Evolutionary conservation across 2,797 vertebrate genomes (phyloP), one percentile per base, ranked within the genome.

Genomic region (Orientallactaga sibirica): DNA sequence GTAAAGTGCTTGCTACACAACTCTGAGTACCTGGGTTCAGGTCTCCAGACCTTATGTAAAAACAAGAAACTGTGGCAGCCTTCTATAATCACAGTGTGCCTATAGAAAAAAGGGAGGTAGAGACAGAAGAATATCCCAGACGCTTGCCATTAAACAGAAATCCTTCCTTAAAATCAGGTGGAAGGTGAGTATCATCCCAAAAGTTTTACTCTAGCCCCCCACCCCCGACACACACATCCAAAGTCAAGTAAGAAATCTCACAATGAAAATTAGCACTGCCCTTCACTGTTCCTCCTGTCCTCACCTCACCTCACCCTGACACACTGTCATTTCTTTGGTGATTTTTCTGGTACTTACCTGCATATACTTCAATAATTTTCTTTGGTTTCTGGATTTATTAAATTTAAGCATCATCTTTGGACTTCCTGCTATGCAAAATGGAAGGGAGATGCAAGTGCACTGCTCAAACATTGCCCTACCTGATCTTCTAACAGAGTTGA

Each of bases 371-470:
- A 90, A 74, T 73, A 71, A 33, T 71, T 43, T 20, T 19, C 77
- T 92, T 66, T 82, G 37, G n/a, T 78, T 91, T 90, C 67, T 88
- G 77, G 20, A 81, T 71, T 64, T 71, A 74, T 67, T 58, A 79
- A 16, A 73, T 71, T 94, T 84, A 41, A 91, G 58, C 15, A 48
- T 27, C 75, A 71, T 73, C 43, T 41, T 43, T 61, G 83, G 62
- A 58, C 58, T 92, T 89, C 27, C 41, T 85, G 22, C 73, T 84
- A 24, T 37, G 75, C n/a, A 71, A 90, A 43, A 71, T 85, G 14
- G 67, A 80, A 92, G 61, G 68, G 33, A 43, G 73, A 24, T 27
- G 1, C 41, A 66, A 14, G 55, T 78, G 68, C 1, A 27, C 33
- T 20, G 1, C 41, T n/a, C 22, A 75, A 88, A 75, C 22, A 52